These are phyloP conservation scores for Andrena chrysosceles DNA, from an alignment of 2,888 invertebrate genomes.

Conservation along the genomic window DNA sequence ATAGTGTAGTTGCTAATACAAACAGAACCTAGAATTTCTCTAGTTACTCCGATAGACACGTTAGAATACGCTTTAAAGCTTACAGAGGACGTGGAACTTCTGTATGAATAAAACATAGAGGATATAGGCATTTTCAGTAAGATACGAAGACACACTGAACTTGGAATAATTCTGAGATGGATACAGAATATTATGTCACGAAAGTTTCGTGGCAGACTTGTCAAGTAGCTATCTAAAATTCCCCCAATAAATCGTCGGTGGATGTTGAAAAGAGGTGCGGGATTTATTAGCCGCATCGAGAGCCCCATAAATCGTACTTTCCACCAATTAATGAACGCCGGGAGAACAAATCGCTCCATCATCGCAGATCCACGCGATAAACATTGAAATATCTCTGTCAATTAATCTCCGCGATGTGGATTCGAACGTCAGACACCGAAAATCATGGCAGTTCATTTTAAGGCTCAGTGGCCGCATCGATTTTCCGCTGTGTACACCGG, in stretches of 20 bases:
- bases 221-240: background rate
- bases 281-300: background rate
- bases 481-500: background rate
- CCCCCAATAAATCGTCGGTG: background rate
- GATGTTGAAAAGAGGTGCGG: background rate
- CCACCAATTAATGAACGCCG: background rate
- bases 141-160: background rate
- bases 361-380: background rate
- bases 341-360: conserved; percentile 19
- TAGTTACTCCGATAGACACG: no score
- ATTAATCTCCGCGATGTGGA: conserved; percentile 13
- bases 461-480: background rate
- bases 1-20: no score
- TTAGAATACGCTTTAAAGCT: no score
- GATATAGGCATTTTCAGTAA: no score
- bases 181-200: background rate
- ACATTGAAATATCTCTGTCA: conserved; percentile 14
- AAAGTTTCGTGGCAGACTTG: background rate
- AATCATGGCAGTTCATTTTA: background rate
- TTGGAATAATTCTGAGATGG: background rate
- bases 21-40: no score
- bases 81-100: no score
- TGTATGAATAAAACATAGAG: no score
- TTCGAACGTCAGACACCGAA: background rate
- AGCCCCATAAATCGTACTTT: conserved; percentile 4